phyloP scores from a whole-genome alignment of 2,113 vertebrate genomes.

The Leptobrachium leishanense region DNA sequence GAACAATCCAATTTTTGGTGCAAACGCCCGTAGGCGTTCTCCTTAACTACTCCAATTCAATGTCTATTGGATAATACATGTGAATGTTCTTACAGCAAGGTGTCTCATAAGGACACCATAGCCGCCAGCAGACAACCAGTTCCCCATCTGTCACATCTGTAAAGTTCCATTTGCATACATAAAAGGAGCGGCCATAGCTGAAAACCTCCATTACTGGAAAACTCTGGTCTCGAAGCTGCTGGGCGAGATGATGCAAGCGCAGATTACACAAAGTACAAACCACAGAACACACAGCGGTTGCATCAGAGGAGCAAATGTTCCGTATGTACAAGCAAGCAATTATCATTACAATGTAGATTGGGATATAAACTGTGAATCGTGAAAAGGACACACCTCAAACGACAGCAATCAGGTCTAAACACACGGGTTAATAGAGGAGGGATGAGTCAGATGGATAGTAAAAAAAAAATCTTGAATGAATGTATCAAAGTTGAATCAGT shows the following conservation, averaged over 20 bases:
- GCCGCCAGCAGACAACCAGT: background rate
- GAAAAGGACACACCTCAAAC: conserved; percentile 9
- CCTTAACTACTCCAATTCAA: too few relatives aligned
- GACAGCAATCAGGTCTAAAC: background rate
- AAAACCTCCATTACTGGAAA: conserved; percentile 35
- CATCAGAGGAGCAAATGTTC: conserved; percentile 16
- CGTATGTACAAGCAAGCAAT: background rate
- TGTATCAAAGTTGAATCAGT: too few relatives aligned
- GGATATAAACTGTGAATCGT: background rate
- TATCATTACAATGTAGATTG: conserved; percentile 28
- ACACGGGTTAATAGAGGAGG: too few relatives aligned
- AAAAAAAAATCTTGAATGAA: too few relatives aligned
- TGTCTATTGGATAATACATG: too few relatives aligned
- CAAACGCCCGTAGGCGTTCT: too few relatives aligned
- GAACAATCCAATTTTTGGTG: too few relatives aligned
- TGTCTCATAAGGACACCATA: background rate
- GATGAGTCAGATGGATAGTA: too few relatives aligned
- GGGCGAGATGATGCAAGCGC: conserved; percentile 4
- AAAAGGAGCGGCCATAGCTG: conserved; percentile 6
- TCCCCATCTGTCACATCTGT: too few relatives aligned
- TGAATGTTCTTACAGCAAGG: background rate
- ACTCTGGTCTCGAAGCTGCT: conserved; percentile 4
- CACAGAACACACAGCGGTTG: conserved; percentile 12
- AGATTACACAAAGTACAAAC: background rate
- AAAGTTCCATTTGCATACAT: conserved; percentile 10